Percentiles rank a stretch among this genome's conserved stretches.
These are phyloP conservation scores for Poecilobothrus nobilitatus DNA, from an alignment of 2,888 invertebrate species.

Conservation along the genomic window DNA sequence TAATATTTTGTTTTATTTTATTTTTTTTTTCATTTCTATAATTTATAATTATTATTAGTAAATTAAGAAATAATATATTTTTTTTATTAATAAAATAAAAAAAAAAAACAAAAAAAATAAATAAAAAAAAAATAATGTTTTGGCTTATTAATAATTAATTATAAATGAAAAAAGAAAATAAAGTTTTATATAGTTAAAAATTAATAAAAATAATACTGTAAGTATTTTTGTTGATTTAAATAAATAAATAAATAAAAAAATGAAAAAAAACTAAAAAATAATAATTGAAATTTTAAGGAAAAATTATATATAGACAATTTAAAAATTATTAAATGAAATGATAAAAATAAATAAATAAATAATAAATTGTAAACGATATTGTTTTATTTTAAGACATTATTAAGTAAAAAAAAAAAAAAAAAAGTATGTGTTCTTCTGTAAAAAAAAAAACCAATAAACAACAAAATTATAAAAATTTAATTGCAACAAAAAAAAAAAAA, in stretches of 20 bases:
- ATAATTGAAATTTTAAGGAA: slow-evolving; percentile 5
- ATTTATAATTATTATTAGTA: not conserved
- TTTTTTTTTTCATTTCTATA: not conserved
- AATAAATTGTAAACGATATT: not conserved
- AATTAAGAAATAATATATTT: slow-evolving; percentile 4
- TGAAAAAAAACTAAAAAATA: not conserved
- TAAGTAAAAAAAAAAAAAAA: not conserved
- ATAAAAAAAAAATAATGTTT: not conserved
- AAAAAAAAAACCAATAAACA: not conserved
- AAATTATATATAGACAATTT: slow-evolving; percentile 1
- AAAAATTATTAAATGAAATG: slow-evolving; percentile 3
- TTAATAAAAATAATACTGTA: slow-evolving; percentile 3
- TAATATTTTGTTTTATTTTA: not conserved
- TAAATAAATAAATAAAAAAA: not conserved
- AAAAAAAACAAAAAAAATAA: no score
- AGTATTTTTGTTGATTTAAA: slow-evolving; percentile 1
- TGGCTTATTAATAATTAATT: not conserved
- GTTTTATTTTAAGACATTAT: slow-evolving; percentile 1
- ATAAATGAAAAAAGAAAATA: not conserved
- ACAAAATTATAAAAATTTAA: not conserved
- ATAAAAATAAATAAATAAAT: not conserved
- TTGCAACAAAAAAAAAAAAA: not conserved
- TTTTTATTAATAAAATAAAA: slow-evolving; percentile 1
- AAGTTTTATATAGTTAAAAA: slow-evolving; percentile 6
- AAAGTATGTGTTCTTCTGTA: slow-evolving; percentile 1